Evolutionary conservation across 2,888 invertebrate species (phyloP).

Genomic region (Philereme vetulata): DNA sequence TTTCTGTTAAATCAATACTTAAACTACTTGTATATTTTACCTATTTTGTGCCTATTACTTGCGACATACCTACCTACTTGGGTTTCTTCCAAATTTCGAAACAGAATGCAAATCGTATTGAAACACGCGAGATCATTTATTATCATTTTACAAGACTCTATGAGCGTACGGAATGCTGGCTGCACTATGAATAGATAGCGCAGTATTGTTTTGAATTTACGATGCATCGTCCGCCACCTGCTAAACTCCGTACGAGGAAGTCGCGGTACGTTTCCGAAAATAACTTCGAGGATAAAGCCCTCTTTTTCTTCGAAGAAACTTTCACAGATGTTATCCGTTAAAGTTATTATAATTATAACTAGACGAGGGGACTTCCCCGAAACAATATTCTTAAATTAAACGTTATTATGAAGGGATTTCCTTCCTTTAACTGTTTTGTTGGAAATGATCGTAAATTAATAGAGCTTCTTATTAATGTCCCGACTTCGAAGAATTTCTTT

Average conservation of each 20-base stretch:
- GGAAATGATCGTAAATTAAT: neutral
- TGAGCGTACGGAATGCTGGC: conserved; percentile 34
- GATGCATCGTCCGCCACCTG: conserved; percentile 39
- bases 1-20: too few species aligned
- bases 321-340: conserved; percentile 15
- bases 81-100: conserved; percentile 9
- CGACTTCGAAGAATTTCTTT: too few species aligned
- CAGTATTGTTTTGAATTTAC: conserved; percentile 46
- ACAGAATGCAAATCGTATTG: conserved; percentile 10
- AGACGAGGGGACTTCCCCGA: conserved; percentile 11
- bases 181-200: conserved; percentile 39
- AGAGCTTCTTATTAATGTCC: neutral
- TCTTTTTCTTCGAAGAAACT: conserved; percentile 23
- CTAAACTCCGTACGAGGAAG: conserved; percentile 34
- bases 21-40: too few species aligned
- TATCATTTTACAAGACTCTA: conserved; percentile 33
- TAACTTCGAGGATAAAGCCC: conserved; percentile 20
- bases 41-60: too few species aligned
- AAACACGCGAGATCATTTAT: conserved; percentile 33
- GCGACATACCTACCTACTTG: neutral
- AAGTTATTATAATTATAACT: neutral
- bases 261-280: conserved; percentile 15
- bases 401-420: neutral
- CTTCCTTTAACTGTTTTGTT: neutral
- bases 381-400: neutral